Evolutionary conservation across 2,113 vertebrate genomes (phyloP).

Genomic region (Lethenteron camtschaticum): DNA sequence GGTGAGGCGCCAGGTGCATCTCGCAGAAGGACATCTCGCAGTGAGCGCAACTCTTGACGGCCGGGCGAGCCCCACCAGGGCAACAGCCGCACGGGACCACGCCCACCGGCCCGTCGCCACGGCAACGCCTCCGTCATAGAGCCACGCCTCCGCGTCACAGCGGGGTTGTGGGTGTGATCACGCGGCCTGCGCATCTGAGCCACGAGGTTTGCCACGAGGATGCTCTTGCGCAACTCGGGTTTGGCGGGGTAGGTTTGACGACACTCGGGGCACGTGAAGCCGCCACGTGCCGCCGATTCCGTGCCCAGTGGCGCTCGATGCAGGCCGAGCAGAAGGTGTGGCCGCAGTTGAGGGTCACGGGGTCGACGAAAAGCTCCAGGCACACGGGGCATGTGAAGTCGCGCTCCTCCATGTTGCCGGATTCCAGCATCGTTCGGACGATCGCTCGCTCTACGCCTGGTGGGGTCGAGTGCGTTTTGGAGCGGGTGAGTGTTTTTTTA

Average conservation of each 20-base stretch:
- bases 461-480: too few species aligned
- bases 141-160: too few species aligned
- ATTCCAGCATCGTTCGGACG: background rate
- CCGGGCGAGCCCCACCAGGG: background rate
- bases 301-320: background rate
- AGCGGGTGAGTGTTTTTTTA: too few species aligned
- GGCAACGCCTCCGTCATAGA: too few species aligned
- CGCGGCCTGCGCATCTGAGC: background rate
- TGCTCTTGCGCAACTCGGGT: background rate
- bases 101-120: background rate
- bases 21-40: background rate
- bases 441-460: too few species aligned
- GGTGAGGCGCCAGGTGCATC: background rate
- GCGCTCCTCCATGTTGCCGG: background rate
- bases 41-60: background rate
- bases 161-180: too few species aligned
- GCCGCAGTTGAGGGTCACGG: constrained; percentile 1
- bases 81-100: background rate
- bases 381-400: background rate
- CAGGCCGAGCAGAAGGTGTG: background rate
- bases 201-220: background rate
- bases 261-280: background rate
- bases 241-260: background rate
- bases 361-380: background rate
- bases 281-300: background rate